Base-by-base conservation (phyloP, 2,113 vertebrate genomes). In the Sporophila hypoxantha region DNA sequence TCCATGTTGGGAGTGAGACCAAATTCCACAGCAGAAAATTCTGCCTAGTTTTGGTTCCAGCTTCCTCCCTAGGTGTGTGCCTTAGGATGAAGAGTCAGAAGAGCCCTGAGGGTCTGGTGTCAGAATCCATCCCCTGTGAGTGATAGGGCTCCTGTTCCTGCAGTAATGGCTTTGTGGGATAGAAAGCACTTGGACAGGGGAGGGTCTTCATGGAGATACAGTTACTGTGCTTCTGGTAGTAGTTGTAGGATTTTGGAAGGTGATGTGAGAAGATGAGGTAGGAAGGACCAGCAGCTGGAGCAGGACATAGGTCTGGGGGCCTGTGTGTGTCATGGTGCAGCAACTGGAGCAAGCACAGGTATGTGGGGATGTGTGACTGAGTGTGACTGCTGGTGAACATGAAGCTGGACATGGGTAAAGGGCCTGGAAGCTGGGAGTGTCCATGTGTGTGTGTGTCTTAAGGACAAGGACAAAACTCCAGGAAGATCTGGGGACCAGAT, bases 121-220 rank as follows among this genome's bases (percentile, higher is more conserved):
- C 42, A 52, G 57, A 36, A 14, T 52, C 36, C 6, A 4, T 64
- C 9, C 29, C 17, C 46, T 34, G 19, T n/a, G 70, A 61, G 50
- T 2, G 0, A 7, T 2, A 17, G 1, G 2, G 5, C 20, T 52
- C 1, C 1, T 14, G 4, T 47, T 32, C 42, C 15, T 44, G 20
- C 49, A 18, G 32, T 12, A 17, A 21, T 15, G 26, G 11, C 47
- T 60, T 52, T 30, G 14, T 46, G 3, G 7, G 19, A 12, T 52
- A 29, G n/a, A 44, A 34, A 44, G 37, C 47, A 10, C 34, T 75
- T 39, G 64, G 34, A 8, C 8, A 25, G 57, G 55, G 41, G 41
- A 46, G 14, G 3, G 8, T 68, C 27, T 61, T 52, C 42, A 47
- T 0, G 9, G 53, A 34, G 29, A 10, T 49, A 13, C 5, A 10